Evolutionary conservation across 2,113 vertebrate species (phyloP), one percentile per base, ranked within the genome.

Genomic region (Pelecanoides urinatrix): DNA sequence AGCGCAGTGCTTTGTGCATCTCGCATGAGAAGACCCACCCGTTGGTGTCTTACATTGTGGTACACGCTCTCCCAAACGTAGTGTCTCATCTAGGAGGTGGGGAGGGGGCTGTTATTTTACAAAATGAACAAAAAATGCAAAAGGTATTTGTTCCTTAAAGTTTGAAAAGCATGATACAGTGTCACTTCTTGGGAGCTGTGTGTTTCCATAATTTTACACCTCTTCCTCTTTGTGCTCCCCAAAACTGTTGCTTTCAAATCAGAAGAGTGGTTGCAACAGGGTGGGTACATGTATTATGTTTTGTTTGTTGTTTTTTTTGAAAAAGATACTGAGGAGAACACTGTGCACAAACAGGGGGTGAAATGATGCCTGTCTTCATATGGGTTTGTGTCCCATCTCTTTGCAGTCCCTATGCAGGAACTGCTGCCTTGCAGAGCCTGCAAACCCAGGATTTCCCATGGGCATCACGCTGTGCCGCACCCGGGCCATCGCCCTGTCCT

Each of bases 1-100:
- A 56, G 9, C 2, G 1, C 19, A 23, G 17, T 77, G 63, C 32
- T 81, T 67, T 44, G 27, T 59, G 63, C 17, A 7, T 38, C 45
- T 84, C 4, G 0, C 52, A 61, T 1, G 5, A 25, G 23, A 83
- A 62, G 8, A 70, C 11, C 10, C 22, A 50, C 5, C 4, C 1
- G 0, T 6, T 40, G 34, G 25, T 1, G 0, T 66, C 50, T 49
- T 29, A 4, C 5, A 3, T 52, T 0, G 0, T 45, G 59, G 44
- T 26, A 30, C 38, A 20, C 4, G 0, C 40, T 85, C 50, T 81
- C 40, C 40, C 13, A 86, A 84, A 47, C 0, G 1, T 9, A 32
- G 13, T 2, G 17, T 59, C 71, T 86, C 7, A 7, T n/a, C 40
- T 70, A n/a, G 38, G 47, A 49, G 30, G 6, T 42, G 12, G 13